Percentiles rank a stretch among this genome's conserved stretches.
Conservation (phyloP, 2,797 vertebrate species). For the Chiroxiphia lanceolata region DNA sequence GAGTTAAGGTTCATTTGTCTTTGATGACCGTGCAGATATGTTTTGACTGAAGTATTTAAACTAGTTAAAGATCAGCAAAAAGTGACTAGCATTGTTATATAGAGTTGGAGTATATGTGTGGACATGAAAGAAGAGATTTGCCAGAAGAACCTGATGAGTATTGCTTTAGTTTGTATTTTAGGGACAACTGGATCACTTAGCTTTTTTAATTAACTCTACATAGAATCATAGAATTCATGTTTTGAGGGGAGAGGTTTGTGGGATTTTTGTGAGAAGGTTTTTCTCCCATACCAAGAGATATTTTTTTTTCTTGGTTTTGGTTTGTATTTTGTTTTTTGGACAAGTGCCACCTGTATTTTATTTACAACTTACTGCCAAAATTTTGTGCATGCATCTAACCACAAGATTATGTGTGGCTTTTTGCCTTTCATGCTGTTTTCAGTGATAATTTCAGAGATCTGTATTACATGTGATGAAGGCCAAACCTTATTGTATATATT, state of each 20-base stretch:
- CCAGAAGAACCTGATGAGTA: background rate
- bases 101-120: background rate
- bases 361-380: background rate
- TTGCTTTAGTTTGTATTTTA: background rate
- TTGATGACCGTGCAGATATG: background rate
- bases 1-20: background rate
- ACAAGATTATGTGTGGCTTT: background rate
- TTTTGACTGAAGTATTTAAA: background rate
- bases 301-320: background rate
- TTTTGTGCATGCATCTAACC: rapidly evolving
- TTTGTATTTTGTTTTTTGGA: background rate
- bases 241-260: background rate
- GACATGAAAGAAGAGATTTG: background rate
- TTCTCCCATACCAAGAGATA: background rate
- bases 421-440: background rate
- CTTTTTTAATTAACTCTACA: background rate
- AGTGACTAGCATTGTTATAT: background rate
- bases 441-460: background rate
- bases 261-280: background rate
- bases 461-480: rapidly evolving
- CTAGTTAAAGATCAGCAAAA: background rate
- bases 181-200: background rate
- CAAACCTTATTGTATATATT: background rate
- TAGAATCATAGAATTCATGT: background rate
- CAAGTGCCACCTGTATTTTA: background rate